Base-by-base conservation (phyloP, 2,888 invertebrate genomes). In the Elmis aenea region DNA sequence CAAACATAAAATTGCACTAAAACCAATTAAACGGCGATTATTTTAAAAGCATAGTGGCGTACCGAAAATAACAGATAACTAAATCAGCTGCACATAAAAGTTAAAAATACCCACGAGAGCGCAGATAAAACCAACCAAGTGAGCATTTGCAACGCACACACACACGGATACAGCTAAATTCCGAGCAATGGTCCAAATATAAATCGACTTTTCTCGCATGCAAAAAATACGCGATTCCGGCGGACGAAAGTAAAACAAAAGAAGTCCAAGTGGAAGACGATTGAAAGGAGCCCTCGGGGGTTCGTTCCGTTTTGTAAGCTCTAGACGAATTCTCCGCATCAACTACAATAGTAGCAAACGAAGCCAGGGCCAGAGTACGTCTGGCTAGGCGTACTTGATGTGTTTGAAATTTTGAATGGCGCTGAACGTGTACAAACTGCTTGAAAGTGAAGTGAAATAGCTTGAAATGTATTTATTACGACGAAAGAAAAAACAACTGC, bases 311-410 rank as follows among this genome's bases (percentile, higher is more conserved):
- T 42, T 42, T 37, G 41, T 42, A 42, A 35, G 41, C 41, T 31
- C 32, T 33, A 33, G 41, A 36, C 41, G 41, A 41, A 41, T 36
- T 21, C 29, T 28, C 41, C 33, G 36, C 41, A 38, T 33, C 26
- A n/a, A 42, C 41, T 42, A 42, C 41, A 42, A 42, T 42, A 30
- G 41, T 37, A n/a, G 41, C 41, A 42, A 42, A 42, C 41, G 41
- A 42, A 42, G 37, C 37, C 26, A 37, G 26, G 25, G 33, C 33
- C 37, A 33, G 14, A n/a, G 37, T 29, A 24, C 30, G 26, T 25
- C 37, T 24, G 33, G 33, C 35, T 36, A 32, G 35, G 28, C 35
- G 35, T 25, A 32, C 32, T 36, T 36, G 40, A 40, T 40, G 37
- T 42, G 41, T 37, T 33, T 29, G 36, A 36, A 37, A 42, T 37